Base-by-base conservation (phyloP, 1,140 invertebrate genomes). In the Drosophila bifasciata region DNA sequence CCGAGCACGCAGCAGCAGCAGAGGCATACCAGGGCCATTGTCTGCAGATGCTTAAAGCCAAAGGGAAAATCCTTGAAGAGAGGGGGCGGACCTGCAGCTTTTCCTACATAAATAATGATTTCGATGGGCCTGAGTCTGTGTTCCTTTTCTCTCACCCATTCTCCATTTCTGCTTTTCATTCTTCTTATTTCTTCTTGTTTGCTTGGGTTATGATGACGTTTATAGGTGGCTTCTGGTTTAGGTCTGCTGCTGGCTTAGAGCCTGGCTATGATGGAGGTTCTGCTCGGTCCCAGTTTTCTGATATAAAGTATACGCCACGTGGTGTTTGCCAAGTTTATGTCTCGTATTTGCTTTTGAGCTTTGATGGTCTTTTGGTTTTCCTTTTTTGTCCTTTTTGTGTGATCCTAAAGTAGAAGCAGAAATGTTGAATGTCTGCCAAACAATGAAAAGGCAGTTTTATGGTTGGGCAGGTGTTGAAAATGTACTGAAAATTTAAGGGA, bases 21-120 rank as follows among this genome's bases (percentile, higher is more conserved):
- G 48, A 51, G 28, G n/a, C 40, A 49, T 45, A 59, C 40, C 21
- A 46, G 13, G 44, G 51, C 70, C 61, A 75, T 75, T 75, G 71
- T 75, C 70, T 75, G 71, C 71, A 75, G 71, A 72, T 72, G 69
- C 44, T 45, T 56, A 48, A 56, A 25, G 13, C 32, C n/a, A n/a
- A n/a, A 70, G 39, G 32, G 25, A 36, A n/a, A 44, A 19, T 13
- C 28, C 41, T 49, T 19, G 39, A 39, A 49, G 41, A 15, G 46
- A 13, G 43, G 64, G 19, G 32, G 46, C 50, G 50, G 45, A 11
- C 28, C 9, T 32, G 28, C 28, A 52, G 51, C 39, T 62, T 17
- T 76, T 69, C 64, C 74, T 76, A 76, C 74, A 76, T 76, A 76
- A 76, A 76, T 76, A 76, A 76, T 76, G 64, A 76, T 76, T 76